Conservation (phyloP, 1,140 invertebrate species). For the Protaetia brevitarsis region DNA sequence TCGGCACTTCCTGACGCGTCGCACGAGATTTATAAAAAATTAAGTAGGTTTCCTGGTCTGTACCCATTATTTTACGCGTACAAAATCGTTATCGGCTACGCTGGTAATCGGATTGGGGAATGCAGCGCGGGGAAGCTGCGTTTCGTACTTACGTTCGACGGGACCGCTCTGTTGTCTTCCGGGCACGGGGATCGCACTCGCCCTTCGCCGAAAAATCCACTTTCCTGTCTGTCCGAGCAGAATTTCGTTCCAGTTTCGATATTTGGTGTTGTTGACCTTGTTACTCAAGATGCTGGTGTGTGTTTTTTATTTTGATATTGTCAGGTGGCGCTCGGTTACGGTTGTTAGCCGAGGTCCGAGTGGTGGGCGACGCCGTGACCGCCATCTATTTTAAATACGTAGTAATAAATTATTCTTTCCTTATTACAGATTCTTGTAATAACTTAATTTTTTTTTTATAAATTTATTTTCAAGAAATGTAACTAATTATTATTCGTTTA, state of each 20-base stretch:
- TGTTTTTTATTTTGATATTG: constrained; percentile 21
- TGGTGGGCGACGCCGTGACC: not conserved
- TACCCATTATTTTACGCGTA: constrained; percentile 12
- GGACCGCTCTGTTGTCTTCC: not conserved
- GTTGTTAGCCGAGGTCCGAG: not conserved
- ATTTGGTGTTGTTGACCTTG: constrained; percentile 29
- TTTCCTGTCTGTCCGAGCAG: constrained; percentile 4
- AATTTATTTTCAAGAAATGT: too few species aligned
- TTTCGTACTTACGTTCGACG: not conserved
- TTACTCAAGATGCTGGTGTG: constrained; percentile 23
- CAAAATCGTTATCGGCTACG: constrained; percentile 21
- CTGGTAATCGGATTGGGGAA: not conserved
- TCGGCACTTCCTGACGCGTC: not conserved
- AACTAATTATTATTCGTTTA: too few species aligned
- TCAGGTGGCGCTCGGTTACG: constrained; percentile 14
- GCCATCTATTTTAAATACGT: not conserved
- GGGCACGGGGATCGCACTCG: not conserved
- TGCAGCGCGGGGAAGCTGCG: not conserved
- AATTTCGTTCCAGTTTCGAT: constrained; percentile 23
- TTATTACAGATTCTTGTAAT: too few species aligned
- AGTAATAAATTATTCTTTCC: too few species aligned
- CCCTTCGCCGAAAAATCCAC: not conserved
- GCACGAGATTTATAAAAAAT: constrained; percentile 3
- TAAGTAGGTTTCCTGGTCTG: constrained; percentile 10
- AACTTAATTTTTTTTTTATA: too few species aligned